A percentile compares a stretch with the other conserved stretches of the same genome.
These are phyloP conservation scores for Leistus spinibarbis DNA, from an alignment of 2,888 invertebrate species.

Conservation along the genomic window DNA sequence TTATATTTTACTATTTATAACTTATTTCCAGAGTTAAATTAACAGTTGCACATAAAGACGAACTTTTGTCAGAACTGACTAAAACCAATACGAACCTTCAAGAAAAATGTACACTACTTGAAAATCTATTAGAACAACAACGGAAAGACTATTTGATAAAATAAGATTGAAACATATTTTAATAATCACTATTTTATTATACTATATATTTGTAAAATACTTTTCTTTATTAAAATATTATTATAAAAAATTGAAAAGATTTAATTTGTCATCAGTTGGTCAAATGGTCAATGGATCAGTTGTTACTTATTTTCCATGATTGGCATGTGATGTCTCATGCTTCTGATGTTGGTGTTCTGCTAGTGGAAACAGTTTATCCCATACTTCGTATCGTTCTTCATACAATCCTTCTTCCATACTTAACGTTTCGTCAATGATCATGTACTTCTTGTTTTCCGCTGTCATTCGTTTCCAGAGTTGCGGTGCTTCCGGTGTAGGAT, in stretches of 20 bases:
- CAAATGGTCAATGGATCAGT: background rate
- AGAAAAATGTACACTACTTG: slow-evolving; percentile 75
- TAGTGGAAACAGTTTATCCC: slow-evolving; percentile 55
- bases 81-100: slow-evolving; percentile 72
- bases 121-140: slow-evolving; percentile 77
- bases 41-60: slow-evolving; percentile 80
- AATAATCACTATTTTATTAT: slow-evolving; percentile 1
- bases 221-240: background rate
- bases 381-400: slow-evolving; percentile 54
- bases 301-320: background rate
- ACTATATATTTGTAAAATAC: background rate
- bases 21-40: slow-evolving; percentile 70
- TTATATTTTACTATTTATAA: background rate
- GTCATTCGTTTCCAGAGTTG: slow-evolving; percentile 55
- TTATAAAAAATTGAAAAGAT: background rate
- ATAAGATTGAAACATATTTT: slow-evolving; percentile 41
- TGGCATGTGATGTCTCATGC: background rate
- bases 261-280: background rate
- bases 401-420: slow-evolving; percentile 53
- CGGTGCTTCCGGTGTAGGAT: slow-evolving; percentile 55
- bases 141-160: slow-evolving; percentile 69
- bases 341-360: background rate
- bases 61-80: slow-evolving; percentile 73
- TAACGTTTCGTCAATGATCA: slow-evolving; percentile 55
- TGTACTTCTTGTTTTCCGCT: slow-evolving; percentile 52